A percentile compares a stretch with the other conserved stretches of the same genome.
phyloP scores from a whole-genome alignment of 2,888 invertebrate genomes.

The Coleophora flavipennella region DNA sequence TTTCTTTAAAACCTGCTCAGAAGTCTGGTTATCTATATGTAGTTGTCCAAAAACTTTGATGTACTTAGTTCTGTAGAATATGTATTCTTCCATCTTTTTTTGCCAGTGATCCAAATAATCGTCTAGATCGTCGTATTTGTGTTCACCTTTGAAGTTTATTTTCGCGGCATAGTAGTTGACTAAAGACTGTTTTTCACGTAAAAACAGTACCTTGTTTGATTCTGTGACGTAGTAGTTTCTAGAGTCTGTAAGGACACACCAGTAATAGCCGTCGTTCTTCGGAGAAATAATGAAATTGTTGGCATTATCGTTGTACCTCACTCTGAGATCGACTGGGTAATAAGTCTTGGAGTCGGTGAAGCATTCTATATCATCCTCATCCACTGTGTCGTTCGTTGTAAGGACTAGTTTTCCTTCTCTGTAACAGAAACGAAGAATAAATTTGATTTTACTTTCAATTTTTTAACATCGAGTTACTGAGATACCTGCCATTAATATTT shows the following conservation, averaged over 20 bases:
- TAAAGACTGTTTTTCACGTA: constrained; percentile 36
- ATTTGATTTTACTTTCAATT: not conserved
- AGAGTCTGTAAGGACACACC: constrained; percentile 49
- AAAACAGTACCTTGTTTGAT: constrained; percentile 44
- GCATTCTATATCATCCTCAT: constrained; percentile 37
- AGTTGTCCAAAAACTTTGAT: constrained; percentile 23
- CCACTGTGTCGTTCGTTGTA: constrained; percentile 27
- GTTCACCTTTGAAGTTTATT: constrained; percentile 7
- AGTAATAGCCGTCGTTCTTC: constrained; percentile 51
- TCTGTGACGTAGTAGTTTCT: constrained; percentile 31
- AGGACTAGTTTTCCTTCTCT: constrained; percentile 42
- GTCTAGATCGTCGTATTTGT: constrained; percentile 19
- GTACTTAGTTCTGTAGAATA: constrained; percentile 43
- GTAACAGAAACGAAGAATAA: constrained; percentile 3
- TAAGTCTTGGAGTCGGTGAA: constrained; percentile 49
- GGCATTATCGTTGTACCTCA: constrained; percentile 22
- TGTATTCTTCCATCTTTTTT: constrained; percentile 41
- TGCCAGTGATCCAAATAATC: constrained; percentile 25
- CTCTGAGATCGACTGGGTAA: constrained; percentile 33
- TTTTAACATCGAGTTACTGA: no score
- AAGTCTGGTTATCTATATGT: constrained; percentile 13
- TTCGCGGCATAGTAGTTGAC: constrained; percentile 41
- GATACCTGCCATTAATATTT: no score
- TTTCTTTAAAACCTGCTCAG: constrained; percentile 24
- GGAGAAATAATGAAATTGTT: constrained; percentile 32